These are phyloP conservation scores for Drosophila rubida DNA, from an alignment of 2,888 invertebrate species.

Conservation along the genomic window DNA sequence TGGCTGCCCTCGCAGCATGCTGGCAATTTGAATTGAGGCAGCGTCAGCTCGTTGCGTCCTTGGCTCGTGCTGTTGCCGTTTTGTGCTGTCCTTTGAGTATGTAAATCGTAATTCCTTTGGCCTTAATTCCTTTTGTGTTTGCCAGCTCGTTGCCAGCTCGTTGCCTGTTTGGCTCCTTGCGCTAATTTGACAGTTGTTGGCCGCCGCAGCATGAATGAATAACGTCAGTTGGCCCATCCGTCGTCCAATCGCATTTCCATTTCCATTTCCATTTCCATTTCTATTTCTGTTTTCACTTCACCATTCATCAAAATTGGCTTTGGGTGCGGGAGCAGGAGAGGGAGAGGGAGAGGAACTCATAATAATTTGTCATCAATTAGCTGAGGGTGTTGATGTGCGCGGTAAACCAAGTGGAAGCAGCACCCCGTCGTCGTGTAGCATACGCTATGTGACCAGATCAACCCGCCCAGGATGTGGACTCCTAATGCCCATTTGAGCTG, in stretches of 20 bases:
- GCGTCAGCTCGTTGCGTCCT: constrained; percentile 48
- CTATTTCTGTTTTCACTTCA: constrained; percentile 41
- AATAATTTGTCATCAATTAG: constrained; percentile 82
- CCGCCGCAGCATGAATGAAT: constrained; percentile 32
- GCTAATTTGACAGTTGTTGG: constrained; percentile 81
- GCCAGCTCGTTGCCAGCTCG: constrained; percentile 54
- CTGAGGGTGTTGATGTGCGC: constrained; percentile 79
- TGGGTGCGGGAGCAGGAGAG: constrained; percentile 68
- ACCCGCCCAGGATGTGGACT: constrained; percentile 27
- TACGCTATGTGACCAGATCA: constrained; percentile 62
- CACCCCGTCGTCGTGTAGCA: constrained; percentile 70
- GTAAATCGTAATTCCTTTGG: constrained; percentile 63
- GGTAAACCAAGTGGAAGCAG: constrained; percentile 79
- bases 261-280: constrained; percentile 32
- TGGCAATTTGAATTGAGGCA: constrained; percentile 53
- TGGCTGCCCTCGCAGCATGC: constrained; percentile 34
- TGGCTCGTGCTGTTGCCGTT: constrained; percentile 57
- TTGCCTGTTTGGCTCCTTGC: constrained; percentile 32
- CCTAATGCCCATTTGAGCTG: constrained; percentile 43
- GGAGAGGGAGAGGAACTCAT: constrained; percentile 56
- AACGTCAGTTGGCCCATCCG: constrained; percentile 67
- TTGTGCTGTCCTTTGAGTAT: constrained; percentile 42
- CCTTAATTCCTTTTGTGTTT: constrained; percentile 71
- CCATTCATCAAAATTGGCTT: constrained; percentile 78
- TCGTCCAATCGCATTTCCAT: constrained; percentile 23